Percentiles rank a stretch among this genome's conserved stretches.
Conservation (phyloP, 2,888 invertebrate genomes). For the Eugnorisma glareosa region DNA sequence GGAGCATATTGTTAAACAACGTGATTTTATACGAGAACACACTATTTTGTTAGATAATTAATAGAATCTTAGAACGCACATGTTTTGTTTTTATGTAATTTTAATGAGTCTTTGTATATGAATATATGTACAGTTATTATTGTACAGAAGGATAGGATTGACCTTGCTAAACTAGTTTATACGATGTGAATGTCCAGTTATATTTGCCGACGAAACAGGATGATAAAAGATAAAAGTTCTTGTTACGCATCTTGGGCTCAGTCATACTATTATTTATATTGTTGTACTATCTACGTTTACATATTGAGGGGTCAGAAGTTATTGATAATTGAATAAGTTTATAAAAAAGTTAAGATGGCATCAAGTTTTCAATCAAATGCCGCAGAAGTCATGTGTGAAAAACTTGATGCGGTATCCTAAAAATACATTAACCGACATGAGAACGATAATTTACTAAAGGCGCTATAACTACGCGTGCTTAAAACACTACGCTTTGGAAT, state of each 20-base stretch:
- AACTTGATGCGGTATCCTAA: neutral
- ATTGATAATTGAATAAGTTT: slow-evolving; percentile 13
- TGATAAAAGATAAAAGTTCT: slow-evolving; percentile 2
- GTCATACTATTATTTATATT: neutral
- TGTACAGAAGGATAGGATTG: slow-evolving; percentile 16
- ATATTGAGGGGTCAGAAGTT: slow-evolving; percentile 14
- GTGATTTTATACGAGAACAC: slow-evolving; percentile 30
- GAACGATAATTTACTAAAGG: neutral
- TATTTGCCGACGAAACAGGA: neutral
- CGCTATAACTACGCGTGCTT: slow-evolving; percentile 46
- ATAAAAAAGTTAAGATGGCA: neutral
- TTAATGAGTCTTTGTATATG: slow-evolving; percentile 18
- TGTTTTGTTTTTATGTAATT: slow-evolving; percentile 22
- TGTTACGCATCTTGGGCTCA: neutral
- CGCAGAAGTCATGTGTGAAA: neutral
- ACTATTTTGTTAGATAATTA: slow-evolving; percentile 27
- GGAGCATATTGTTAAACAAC: slow-evolving; percentile 2
- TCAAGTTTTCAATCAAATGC: neutral
- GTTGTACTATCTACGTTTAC: neutral
- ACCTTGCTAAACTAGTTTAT: neutral
- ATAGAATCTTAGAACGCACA: slow-evolving; percentile 53
- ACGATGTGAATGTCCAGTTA: slow-evolving; percentile 9
- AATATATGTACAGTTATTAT: slow-evolving; percentile 22
- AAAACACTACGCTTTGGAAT: neutral
- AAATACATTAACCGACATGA: neutral